Evolutionary conservation across 2,888 invertebrate genomes (phyloP).

Genomic region (Marasmarcha lunaedactyla): DNA sequence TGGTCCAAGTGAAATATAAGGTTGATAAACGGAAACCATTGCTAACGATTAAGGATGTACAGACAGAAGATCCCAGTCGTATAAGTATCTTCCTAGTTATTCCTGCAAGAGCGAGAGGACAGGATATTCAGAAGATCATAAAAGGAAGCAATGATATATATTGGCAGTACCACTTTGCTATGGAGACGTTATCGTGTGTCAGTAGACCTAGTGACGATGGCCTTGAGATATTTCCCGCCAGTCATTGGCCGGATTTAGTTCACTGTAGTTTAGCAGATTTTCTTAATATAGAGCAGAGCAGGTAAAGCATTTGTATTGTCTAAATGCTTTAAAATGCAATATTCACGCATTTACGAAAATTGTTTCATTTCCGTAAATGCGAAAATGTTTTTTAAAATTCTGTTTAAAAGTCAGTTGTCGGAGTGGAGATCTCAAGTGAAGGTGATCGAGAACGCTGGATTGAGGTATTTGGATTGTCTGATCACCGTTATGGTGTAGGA

Average conservation of each 20-base stretch:
- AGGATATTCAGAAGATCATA: slow-evolving; percentile 52
- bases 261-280: slow-evolving; percentile 63
- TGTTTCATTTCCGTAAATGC: no score
- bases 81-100: slow-evolving; percentile 23
- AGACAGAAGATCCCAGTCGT: slow-evolving; percentile 31
- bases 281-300: slow-evolving; percentile 67
- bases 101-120: slow-evolving; percentile 35
- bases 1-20: slow-evolving; percentile 69
- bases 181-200: slow-evolving; percentile 75
- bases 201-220: slow-evolving; percentile 76
- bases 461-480: no score
- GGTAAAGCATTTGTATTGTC: slow-evolving; percentile 32
- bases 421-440: no score
- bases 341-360: no score
- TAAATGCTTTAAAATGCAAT: no score
- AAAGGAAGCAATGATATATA: slow-evolving; percentile 67
- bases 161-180: slow-evolving; percentile 76
- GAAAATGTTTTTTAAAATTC: no score
- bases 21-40: slow-evolving; percentile 35
- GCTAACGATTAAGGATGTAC: slow-evolving; percentile 32
- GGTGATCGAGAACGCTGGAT: no score
- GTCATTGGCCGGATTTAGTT: slow-evolving; percentile 68
- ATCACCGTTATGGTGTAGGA: no score
- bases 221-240: slow-evolving; percentile 52
- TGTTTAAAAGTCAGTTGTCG: no score